These are phyloP conservation scores for Branchellion lobata DNA, from an alignment of 2,888 invertebrate species.

Conservation along the genomic window DNA sequence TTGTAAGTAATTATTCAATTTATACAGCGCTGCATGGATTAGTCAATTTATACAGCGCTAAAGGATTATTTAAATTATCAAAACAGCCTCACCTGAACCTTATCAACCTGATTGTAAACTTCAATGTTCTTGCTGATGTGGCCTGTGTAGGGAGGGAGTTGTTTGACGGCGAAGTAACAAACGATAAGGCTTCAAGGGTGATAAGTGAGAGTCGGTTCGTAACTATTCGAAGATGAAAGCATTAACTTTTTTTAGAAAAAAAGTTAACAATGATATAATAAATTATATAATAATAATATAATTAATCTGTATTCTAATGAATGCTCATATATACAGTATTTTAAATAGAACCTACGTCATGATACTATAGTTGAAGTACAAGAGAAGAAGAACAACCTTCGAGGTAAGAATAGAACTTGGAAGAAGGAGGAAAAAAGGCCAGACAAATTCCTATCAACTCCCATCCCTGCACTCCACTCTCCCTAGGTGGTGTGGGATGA, in stretches of 20 bases:
- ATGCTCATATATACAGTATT: no score
- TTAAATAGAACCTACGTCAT: no score
- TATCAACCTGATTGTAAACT: constrained; percentile 46
- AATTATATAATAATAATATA: neutral
- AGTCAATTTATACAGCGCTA: no score
- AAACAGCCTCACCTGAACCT: constrained; percentile 33
- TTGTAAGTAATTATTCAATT: no score
- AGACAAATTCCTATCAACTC: constrained; percentile 48
- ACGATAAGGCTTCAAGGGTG: no score
- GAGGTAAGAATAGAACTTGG: constrained; percentile 47
- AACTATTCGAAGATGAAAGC: neutral
- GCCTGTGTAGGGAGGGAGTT: constrained; percentile 26
- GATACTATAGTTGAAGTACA: no score
- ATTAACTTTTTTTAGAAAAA: neutral
- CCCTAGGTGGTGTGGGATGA: constrained; percentile 8
- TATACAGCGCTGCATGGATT: no score
- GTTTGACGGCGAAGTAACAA: constrained; percentile 7
- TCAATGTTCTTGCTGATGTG: constrained; percentile 48
- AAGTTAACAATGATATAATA: neutral
- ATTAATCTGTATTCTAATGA: no score
- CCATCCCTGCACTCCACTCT: constrained; percentile 47
- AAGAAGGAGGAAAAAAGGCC: constrained; percentile 48
- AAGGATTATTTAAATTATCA: no score
- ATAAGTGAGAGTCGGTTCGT: no score
- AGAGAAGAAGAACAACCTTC: no score